Conservation (phyloP, 1,140 invertebrate species). For the Drosophila lacertosa region DNA sequence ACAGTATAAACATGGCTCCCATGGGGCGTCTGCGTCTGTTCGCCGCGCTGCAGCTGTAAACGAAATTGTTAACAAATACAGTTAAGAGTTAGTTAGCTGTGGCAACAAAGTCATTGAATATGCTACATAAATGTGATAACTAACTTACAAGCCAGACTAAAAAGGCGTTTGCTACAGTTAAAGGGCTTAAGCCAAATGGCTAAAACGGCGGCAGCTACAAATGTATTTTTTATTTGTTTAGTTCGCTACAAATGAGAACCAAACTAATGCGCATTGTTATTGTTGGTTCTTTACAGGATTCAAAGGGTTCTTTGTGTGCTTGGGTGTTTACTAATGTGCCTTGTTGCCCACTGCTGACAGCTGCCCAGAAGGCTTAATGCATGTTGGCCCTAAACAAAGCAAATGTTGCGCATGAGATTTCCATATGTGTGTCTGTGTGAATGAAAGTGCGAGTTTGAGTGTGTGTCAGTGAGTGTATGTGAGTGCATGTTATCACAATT, state of each 20-base stretch:
- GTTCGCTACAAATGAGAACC: conserved; percentile 42
- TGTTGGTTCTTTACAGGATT: conserved; percentile 52
- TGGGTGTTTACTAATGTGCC: conserved; percentile 36
- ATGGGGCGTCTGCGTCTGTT: background rate
- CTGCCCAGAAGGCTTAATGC: conserved; percentile 54
- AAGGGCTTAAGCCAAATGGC: conserved; percentile 8
- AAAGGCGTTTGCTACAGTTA: background rate
- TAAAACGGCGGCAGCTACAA: conserved; percentile 43
- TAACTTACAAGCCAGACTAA: conserved; percentile 4
- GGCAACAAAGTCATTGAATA: background rate
- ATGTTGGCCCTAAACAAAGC: conserved; percentile 60
- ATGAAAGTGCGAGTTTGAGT: background rate
- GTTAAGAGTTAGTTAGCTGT: background rate
- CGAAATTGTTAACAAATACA: conserved; percentile 13
- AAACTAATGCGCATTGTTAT: conserved; percentile 37
- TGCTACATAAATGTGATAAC: background rate
- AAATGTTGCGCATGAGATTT: conserved; percentile 53
- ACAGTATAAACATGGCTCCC: conserved; percentile 13
- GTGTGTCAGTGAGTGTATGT: background rate
- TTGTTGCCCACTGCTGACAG: conserved; percentile 60
- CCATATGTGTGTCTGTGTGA: background rate
- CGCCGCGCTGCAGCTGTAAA: conserved; percentile 25
- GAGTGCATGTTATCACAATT: conserved; percentile 22
- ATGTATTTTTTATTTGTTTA: conserved; percentile 41
- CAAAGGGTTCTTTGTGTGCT: conserved; percentile 15